phyloP scores from a whole-genome alignment of 2,113 vertebrate species.

The Cephalopterus ornatus region DNA sequence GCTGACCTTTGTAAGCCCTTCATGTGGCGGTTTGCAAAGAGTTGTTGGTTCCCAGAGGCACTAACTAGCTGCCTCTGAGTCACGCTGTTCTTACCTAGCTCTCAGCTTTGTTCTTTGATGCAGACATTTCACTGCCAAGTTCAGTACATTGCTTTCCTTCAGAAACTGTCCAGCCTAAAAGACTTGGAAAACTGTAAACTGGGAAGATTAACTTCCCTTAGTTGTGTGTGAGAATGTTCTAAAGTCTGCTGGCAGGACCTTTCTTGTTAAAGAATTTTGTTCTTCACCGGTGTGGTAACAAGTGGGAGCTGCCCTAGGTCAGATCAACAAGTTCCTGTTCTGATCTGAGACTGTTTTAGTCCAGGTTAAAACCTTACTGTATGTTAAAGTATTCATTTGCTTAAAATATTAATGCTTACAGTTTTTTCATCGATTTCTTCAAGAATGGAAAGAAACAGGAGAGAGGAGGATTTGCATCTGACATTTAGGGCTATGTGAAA shows the following conservation, averaged over 20 bases:
- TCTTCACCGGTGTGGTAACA: background rate
- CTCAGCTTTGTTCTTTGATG: background rate
- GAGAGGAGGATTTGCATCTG: background rate
- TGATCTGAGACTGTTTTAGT: background rate
- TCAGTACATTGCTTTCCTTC: background rate
- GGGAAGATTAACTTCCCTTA: background rate
- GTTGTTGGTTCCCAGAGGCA: background rate
- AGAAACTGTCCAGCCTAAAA: background rate
- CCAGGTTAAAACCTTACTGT: background rate
- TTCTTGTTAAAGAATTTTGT: background rate
- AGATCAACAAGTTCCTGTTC: background rate
- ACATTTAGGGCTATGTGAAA: background rate
- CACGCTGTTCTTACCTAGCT: background rate
- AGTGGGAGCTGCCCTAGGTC: background rate
- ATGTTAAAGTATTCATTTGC: background rate
- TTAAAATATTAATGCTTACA: background rate
- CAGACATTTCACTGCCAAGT: background rate
- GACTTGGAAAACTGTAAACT: background rate
- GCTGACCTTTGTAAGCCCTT: conserved; percentile 32
- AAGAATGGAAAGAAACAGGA: background rate
- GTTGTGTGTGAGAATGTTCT: background rate
- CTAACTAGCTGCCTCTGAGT: background rate
- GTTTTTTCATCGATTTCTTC: background rate
- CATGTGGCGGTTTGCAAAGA: background rate
- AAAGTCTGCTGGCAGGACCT: background rate